A percentile compares a stretch with the other conserved stretches of the same genome.
Evolutionary conservation across 1,140 invertebrate species (phyloP).

Genomic region (Diachasmimorpha longicaudata): DNA sequence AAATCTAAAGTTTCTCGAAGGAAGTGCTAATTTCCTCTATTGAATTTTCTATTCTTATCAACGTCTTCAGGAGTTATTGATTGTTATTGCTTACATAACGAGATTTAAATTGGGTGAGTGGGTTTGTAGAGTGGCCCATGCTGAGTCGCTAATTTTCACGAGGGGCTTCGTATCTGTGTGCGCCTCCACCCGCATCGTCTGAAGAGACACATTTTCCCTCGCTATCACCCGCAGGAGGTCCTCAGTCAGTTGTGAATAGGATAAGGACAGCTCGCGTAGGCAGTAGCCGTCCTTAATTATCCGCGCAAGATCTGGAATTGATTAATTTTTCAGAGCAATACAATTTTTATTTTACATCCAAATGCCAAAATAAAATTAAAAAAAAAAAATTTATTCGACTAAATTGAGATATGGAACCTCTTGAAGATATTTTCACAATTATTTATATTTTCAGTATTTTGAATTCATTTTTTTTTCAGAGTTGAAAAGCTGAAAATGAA

Average conservation of each 20-base stretch:
- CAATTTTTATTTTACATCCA: no score
- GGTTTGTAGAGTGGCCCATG: slow-evolving; percentile 45
- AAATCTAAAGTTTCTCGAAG: no score
- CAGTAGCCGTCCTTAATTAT: slow-evolving; percentile 40
- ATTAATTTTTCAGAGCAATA: neutral
- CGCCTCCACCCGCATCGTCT: slow-evolving; percentile 53
- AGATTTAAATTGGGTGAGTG: slow-evolving; percentile 50
- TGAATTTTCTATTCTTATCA: neutral
- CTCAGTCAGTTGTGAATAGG: slow-evolving; percentile 52
- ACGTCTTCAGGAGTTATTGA: no score
- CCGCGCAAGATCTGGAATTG: slow-evolving; percentile 45
- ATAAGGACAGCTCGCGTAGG: slow-evolving; percentile 52
- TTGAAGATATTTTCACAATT: no score
- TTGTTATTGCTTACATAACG: slow-evolving; percentile 43
- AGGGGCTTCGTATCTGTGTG: slow-evolving; percentile 46
- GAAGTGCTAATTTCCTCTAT: neutral
- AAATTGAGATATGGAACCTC: no score
- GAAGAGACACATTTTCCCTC: slow-evolving; percentile 37
- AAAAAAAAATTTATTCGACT: no score
- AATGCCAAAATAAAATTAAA: no score
- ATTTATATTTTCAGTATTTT: neutral
- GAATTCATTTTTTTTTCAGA: neutral
- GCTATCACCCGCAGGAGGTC: slow-evolving; percentile 48
- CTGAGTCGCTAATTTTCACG: slow-evolving; percentile 41
- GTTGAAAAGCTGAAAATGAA: no score